Base-by-base conservation (phyloP, 1,140 invertebrate species). In the Drosophila nebulosa region DNA sequence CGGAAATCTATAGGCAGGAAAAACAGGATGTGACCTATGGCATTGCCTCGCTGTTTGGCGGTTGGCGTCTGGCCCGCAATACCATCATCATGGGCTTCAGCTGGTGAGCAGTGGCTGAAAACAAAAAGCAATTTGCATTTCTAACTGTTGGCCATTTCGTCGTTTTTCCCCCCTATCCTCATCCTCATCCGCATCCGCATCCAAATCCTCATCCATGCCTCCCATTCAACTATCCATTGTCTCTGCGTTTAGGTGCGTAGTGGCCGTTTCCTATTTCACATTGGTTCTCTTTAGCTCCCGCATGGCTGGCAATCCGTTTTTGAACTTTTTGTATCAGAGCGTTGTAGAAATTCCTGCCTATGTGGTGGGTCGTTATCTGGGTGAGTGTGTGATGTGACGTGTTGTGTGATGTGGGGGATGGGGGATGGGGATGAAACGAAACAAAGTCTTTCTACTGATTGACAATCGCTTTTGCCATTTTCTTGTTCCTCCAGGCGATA, bases 261-360 rank as follows among this genome's bases (percentile, higher is more conserved):
- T 94, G 64, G 92, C 92, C 27, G 79, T 94, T 65, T 93, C 93
- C 53, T 95, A 95, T 89, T 93, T 94, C 64, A 93, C 93, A 7
- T 83, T 95, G 50, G 90, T 94, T 5, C 91, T 95, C 32, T 95
- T 94, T 75, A 93, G 94, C 2, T 93, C 93, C 69, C 94, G 94
- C 64, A 90, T 95, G 78, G 92, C 92, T 39, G 95, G 94, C 42
- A 95, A 95, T 90, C 94, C 95, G 18, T 95, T 95, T 80, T 78
- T 95, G 42, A 95, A 95, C 89, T 95, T 94, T 89, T 92, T 94
- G 61, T 92, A 93, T 70, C 93, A 95, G 78, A 92, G 93, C 55
- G 64, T 94, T 4, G 92, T 93, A 16, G 95, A 95, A 85, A 90
- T 95, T 7, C 94, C 94, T 1, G 92, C 92, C 16, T 92, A 92